Evolutionary conservation across 2,888 invertebrate species (phyloP).

Genomic region (Chouioia cunea): DNA sequence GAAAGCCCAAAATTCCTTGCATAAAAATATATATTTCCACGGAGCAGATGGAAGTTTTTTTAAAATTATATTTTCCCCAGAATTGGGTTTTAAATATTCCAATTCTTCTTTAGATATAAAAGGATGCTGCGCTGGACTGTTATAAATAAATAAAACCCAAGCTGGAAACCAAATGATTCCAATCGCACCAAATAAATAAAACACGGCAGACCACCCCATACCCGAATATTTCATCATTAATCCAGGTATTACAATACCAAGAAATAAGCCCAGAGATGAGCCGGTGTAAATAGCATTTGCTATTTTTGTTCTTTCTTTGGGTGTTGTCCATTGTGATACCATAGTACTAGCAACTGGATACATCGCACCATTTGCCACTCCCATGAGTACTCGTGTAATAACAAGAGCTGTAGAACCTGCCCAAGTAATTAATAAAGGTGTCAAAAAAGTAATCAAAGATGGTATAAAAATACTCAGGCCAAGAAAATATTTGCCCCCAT

Average conservation of each 20-base stretch:
- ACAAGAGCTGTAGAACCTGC: conserved; percentile 79
- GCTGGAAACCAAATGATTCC: conserved; percentile 79
- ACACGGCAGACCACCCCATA: conserved; percentile 76
- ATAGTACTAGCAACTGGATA: conserved; percentile 83
- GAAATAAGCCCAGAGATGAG: conserved; percentile 58
- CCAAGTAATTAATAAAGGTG: conserved; percentile 75
- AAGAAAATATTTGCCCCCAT: conserved; percentile 85
- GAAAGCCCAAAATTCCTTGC: conserved; percentile 80
- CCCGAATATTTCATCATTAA: conserved; percentile 66
- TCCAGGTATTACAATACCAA: conserved; percentile 75
- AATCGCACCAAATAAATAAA: conserved; percentile 80
- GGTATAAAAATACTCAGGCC: conserved; percentile 83
- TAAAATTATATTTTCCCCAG: conserved; percentile 6
- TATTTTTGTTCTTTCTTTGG: conserved; percentile 67
- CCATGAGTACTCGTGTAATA: conserved; percentile 79
- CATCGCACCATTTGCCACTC: conserved; percentile 85
- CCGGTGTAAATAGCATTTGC: conserved; percentile 2
- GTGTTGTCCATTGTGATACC: conserved; percentile 83
- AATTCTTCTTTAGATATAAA: conserved; percentile 51
- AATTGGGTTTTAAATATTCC: conserved; percentile 34
- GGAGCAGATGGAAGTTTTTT: conserved; percentile 52
- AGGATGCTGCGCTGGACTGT: conserved; percentile 52
- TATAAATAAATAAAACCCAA: conserved; percentile 68
- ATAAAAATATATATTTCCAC: conserved; percentile 66
- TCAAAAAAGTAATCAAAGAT: conserved; percentile 81